Evolutionary conservation across 2,113 vertebrate species (phyloP).

Genomic region (Ovis aries): DNA sequence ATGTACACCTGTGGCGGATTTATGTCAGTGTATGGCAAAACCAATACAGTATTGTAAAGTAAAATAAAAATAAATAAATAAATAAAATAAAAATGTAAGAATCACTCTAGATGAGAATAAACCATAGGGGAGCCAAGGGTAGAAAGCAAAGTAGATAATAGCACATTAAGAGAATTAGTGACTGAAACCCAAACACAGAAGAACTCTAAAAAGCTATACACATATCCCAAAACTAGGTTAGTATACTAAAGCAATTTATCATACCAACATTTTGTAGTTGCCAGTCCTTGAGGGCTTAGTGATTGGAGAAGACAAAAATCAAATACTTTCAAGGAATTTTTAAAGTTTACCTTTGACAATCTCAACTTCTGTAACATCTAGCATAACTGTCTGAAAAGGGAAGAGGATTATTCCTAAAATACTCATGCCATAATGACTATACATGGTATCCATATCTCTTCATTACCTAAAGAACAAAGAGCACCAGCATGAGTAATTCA

Average conservation of each 20-base stretch:
- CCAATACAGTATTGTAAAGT: too few species aligned
- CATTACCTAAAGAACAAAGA: background rate
- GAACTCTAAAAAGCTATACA: background rate
- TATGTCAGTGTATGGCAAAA: too few species aligned
- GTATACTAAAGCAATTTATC: background rate
- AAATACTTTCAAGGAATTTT: background rate
- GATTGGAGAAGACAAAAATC: background rate
- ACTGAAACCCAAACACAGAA: background rate
- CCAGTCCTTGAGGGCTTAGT: background rate
- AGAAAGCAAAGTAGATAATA: background rate
- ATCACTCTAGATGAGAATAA: background rate
- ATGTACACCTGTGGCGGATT: too few species aligned
- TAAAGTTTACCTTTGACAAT: background rate
- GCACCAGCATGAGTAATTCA: background rate
- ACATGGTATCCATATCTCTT: background rate
- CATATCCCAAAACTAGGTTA: background rate
- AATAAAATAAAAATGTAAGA: background rate
- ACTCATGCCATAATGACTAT: background rate
- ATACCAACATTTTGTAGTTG: background rate
- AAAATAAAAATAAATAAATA: too few species aligned
- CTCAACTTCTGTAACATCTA: background rate
- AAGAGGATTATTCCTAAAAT: background rate
- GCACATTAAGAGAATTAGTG: background rate
- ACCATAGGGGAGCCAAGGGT: background rate
- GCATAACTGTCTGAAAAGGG: background rate